Conservation (phyloP, 1,140 invertebrate genomes). For the Cataglyphis hispanica region DNA sequence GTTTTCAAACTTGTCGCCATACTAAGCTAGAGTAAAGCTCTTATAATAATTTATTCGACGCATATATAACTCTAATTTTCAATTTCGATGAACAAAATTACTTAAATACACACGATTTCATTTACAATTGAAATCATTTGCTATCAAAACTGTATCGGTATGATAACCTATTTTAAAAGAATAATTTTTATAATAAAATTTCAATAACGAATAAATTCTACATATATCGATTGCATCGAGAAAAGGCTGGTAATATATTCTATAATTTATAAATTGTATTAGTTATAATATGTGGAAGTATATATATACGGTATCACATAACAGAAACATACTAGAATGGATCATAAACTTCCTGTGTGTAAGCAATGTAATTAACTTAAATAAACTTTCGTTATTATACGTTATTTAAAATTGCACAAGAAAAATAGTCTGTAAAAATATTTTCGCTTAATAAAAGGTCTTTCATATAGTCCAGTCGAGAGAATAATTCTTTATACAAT, state of each 20-base stretch:
- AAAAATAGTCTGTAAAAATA: neutral
- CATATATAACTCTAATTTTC: neutral
- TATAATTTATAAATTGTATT: slow-evolving; percentile 17
- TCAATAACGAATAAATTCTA: neutral
- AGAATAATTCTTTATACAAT: neutral
- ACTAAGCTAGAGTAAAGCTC: slow-evolving; percentile 21
- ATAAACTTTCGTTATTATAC: neutral
- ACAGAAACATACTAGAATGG: neutral
- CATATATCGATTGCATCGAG: neutral
- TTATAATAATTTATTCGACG: slow-evolving; percentile 36
- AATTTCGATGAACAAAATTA: slow-evolving; percentile 26
- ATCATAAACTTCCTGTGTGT: too few species aligned
- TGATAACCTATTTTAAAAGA: neutral
- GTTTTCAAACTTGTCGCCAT: slow-evolving; percentile 59
- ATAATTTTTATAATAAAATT: neutral
- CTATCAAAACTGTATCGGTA: neutral
- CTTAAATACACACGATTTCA: slow-evolving; percentile 17
- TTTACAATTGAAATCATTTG: slow-evolving; percentile 28
- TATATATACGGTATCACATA: neutral
- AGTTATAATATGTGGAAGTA: neutral
- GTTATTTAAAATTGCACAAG: neutral
- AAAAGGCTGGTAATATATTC: slow-evolving; percentile 24
- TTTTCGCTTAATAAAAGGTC: neutral
- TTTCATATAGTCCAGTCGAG: neutral
- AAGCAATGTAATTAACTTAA: neutral